Evolutionary conservation across 2,888 invertebrate species (phyloP), one percentile per base, ranked within the genome.

Genomic region (Hyles lineata): DNA sequence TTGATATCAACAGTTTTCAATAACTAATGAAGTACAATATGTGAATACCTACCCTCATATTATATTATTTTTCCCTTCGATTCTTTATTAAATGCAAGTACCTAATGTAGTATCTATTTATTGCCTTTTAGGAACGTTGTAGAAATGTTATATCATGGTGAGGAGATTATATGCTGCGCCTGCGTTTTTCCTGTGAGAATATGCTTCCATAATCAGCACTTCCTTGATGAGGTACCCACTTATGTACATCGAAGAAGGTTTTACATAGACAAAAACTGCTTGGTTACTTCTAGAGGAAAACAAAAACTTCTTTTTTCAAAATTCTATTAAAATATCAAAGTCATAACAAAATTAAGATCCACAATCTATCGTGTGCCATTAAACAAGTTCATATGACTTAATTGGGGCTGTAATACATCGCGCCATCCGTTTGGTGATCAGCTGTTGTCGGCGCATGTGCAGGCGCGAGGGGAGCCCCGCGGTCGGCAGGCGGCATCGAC

Each of bases 381-480:
- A 35, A 58, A 58, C 9, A 72, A 72, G 63, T 67, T 63, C 55
- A 72, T 63, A 63, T 58, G 61, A 58, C 55, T 55, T 67, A 58
- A 67, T 59, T n/a, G 55, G 73, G 50, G 32, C 23, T 21, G 70
- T 35, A 70, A 73, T 55, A 52, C 23, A 70, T 70, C 74, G 73
- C 73, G 74, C 75, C 76, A 73, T 73, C 71, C 73, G 83, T 76
- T 82, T 76, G 81, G 83, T 87, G 87, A 92, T 92, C 93, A 93
- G 93, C 93, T 92, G 93, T 91, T 89, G 84, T 83, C 80, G 85
- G 92, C 93, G 93, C 93, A 93, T 93, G 93, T 91, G 91, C 92
- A 89, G 87, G 86, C 85, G 86, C 79, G 85, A 82, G 87, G 86
- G 87, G 87, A 81, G 77, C 76, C 75, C 75, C 76, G 80, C 74